Conservation (phyloP, 2,113 vertebrate genomes). For the Rhinoptilus africanus region DNA sequence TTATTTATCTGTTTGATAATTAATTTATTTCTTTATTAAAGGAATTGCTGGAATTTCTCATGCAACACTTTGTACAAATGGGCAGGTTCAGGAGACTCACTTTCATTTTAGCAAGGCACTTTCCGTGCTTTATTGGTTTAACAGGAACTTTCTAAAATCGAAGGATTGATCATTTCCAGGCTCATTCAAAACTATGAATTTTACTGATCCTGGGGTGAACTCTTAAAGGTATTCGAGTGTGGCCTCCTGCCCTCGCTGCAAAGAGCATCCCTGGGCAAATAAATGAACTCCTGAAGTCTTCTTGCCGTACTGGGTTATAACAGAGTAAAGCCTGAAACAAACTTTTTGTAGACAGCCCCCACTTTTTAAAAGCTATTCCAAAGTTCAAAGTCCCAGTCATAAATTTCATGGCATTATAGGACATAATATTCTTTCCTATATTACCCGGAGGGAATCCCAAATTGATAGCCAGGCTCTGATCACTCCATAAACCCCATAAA, state of each 20-base stretch:
- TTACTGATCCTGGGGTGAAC: background rate
- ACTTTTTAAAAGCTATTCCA: background rate
- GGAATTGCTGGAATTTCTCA: background rate
- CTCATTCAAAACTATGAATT: background rate
- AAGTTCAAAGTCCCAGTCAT: background rate
- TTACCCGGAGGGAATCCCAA: background rate
- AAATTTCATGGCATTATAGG: background rate
- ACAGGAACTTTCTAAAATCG: background rate
- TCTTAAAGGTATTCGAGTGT: background rate
- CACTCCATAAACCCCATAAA: background rate
- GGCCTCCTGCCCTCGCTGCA: background rate
- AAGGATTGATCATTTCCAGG: background rate
- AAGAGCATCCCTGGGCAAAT: background rate
- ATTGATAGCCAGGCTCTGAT: background rate
- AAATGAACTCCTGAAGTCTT: background rate
- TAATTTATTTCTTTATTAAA: background rate
- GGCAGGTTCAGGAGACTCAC: background rate
- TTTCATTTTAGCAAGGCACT: background rate
- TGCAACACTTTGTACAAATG: fast-evolving
- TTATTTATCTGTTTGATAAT: background rate
- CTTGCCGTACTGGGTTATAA: background rate
- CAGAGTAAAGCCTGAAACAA: background rate
- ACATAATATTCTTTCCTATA: background rate
- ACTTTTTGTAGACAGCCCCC: background rate
- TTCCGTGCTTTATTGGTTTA: background rate